Base-by-base conservation (phyloP, 2,113 vertebrate species). In the Numida meleagris region DNA sequence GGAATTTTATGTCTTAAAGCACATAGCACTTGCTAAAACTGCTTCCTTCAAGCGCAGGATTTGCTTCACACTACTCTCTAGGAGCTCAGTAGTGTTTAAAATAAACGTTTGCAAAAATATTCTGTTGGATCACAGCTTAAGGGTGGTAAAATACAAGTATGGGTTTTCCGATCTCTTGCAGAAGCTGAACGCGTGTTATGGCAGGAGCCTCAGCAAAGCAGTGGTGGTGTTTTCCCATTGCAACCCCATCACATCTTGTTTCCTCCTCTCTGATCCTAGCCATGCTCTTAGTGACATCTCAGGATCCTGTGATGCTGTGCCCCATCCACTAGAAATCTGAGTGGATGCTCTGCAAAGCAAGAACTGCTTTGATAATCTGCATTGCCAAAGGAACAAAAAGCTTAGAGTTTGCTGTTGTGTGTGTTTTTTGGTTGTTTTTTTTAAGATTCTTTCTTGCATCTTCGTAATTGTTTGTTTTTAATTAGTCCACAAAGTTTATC, bases 381-480 rank as follows among this genome's bases (percentile, higher is more conserved):
- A 67, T 66, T 90, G 78, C 50, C 43, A 62, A 66, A 42, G 57
- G 75, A 88, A 89, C 73, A 53, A 92, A 82, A 82, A 94, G 18
- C 15, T 88, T 71, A 57, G 33, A 2, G 4, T 20, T 76, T 74
- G 29, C 31, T 10, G 15, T 3, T 53, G 51, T 53, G 11, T 42
- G 11, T 42, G 27, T 53, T 43, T 13, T 43, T 43, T 29, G n/a
- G n/a, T 53, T 29, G 25, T 72, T 59, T 10, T 25, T 88, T 65
- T 75, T 55, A 79, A 55, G 68, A 38, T 51, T 72, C 36, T 80
- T 91, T 86, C 40, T 80, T 88, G 13, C 18, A 21, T 91, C 92
- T 97, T 90, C 90, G 55, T 87, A 76, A 77, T 59, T 86, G 89
- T 76, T 94, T 88, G 75, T n/a, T 59, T 93, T 92, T 77, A 84